Percentiles rank a stretch among this genome's conserved stretches.
phyloP scores from a whole-genome alignment of 2,888 invertebrate genomes.

The Rhagium mordax region DNA sequence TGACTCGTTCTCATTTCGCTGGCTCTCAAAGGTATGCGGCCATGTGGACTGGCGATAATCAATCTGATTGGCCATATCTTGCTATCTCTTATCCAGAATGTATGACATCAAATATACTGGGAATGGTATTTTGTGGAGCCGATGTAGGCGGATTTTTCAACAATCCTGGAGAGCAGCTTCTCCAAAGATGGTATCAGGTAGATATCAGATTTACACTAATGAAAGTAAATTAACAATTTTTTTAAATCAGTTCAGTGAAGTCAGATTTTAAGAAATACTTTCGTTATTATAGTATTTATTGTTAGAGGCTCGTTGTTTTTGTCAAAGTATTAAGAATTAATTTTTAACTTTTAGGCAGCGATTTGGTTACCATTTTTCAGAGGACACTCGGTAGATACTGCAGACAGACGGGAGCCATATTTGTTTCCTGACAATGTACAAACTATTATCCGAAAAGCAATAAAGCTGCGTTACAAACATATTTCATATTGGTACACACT shows the following conservation, averaged over 20 bases:
- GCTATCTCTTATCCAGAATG: slow-evolving; percentile 92
- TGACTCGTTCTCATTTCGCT: slow-evolving; percentile 91
- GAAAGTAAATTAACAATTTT: no score
- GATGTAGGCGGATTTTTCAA: slow-evolving; percentile 98
- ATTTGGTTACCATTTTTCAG: slow-evolving; percentile 96
- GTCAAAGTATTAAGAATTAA: neutral
- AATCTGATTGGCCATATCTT: slow-evolving; percentile 93
- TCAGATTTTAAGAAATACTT: neutral
- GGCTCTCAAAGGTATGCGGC: slow-evolving; percentile 93
- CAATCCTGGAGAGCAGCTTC: slow-evolving; percentile 91
- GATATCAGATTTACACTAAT: no score
- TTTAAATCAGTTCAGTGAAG: no score
- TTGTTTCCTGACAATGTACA: slow-evolving; percentile 83
- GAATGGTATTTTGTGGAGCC: slow-evolving; percentile 93
- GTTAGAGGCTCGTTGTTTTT: neutral
- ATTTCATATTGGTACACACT: slow-evolving; percentile 74
- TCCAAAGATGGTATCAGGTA: slow-evolving; percentile 81
- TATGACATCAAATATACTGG: slow-evolving; percentile 79
- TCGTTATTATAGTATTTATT: neutral
- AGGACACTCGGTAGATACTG: slow-evolving; percentile 95
- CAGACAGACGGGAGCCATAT: slow-evolving; percentile 96
- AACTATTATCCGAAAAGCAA: slow-evolving; percentile 74
- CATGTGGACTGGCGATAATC: slow-evolving; percentile 98
- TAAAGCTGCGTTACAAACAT: slow-evolving; percentile 82
- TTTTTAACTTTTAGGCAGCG: slow-evolving; percentile 70